Base-by-base conservation (phyloP, 2,113 vertebrate genomes). In the Abramis brama region DNA sequence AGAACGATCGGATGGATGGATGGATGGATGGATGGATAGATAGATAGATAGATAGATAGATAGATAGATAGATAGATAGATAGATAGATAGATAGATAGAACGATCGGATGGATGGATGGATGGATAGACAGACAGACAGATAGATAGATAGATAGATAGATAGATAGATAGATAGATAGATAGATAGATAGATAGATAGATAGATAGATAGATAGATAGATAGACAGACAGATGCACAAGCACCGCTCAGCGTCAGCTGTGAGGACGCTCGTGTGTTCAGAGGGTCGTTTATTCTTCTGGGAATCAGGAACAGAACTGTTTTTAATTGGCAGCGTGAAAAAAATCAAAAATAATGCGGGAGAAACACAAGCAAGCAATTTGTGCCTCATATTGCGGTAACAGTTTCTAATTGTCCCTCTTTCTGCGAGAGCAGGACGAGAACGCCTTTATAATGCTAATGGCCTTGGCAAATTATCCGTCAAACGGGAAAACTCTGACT, bases 361-460 rank as follows among this genome's bases (percentile, higher is more conserved):
- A 79, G 70, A 74, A 57, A 70, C 52, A 78, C 50, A 71, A 79
- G 74, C 60, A 86, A 83, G 80, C 74, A 57, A 84, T 66, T 45
- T 45, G 71, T 19, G 71, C 57, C 19, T 78, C 45, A 25, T 47
- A 27, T 11, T 25, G 2, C 2, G 17, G 52, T 25, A 50, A 68
- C 17, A 10, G n/a, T 11, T 82, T 70, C 36, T 71, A 79, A 83
- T 73, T 55, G 70, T 62, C 30, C 36, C 9, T 1, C 45, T 9
- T 57, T 77, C 60, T 66, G 57, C 17, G 0, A 79, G 27, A 2
- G 70, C 62, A 43, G 71, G 57, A 70, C 27, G 73, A 82, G 60
- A 39, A 57, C 59, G 50, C 33, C 85, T 94, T 90, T 91, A 82
- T 84, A 88, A 87, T 74, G 86, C 87, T 87, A 85, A 91, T 92